phyloP scores from a whole-genome alignment of 2,888 invertebrate genomes.

The Sinelater perroti region DNA sequence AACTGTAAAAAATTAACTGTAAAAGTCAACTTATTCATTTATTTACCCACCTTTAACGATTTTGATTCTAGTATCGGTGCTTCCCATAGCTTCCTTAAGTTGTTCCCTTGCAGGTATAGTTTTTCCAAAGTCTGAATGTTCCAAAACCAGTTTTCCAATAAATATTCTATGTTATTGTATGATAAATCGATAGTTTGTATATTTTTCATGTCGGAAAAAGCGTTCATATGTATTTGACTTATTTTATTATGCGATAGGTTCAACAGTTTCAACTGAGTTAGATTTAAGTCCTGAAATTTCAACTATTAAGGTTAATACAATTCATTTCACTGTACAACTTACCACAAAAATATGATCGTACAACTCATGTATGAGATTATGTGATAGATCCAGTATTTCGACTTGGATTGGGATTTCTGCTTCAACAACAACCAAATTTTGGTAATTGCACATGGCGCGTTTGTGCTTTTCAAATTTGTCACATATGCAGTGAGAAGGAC shows the following conservation, averaged over 20 bases:
- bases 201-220: constrained; percentile 65
- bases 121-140: constrained; percentile 64
- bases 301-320: background rate
- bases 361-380: constrained; percentile 69
- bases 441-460: constrained; percentile 65
- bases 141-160: constrained; percentile 67
- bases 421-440: constrained; percentile 67
- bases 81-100: constrained; percentile 66
- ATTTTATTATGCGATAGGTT: constrained; percentile 70
- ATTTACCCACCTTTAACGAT: constrained; percentile 63
- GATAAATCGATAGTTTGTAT: constrained; percentile 68
- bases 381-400: constrained; percentile 69
- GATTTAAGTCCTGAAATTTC: constrained; percentile 62
- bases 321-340: constrained; percentile 42
- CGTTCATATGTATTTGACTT: constrained; percentile 69
- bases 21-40: background rate
- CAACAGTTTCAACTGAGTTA: constrained; percentile 62
- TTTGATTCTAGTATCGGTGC: constrained; percentile 67
- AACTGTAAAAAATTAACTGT: constrained; percentile 58
- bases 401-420: constrained; percentile 68
- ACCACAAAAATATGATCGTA: constrained; percentile 71
- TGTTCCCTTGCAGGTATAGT: constrained; percentile 70
- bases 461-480: constrained; percentile 63
- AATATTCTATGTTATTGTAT: constrained; percentile 68
- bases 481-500: constrained; percentile 67